A percentile compares a stretch with the other conserved stretches of the same genome.
Evolutionary conservation across 2,888 invertebrate species (phyloP).

Genomic region (Perithous albicinctus): DNA sequence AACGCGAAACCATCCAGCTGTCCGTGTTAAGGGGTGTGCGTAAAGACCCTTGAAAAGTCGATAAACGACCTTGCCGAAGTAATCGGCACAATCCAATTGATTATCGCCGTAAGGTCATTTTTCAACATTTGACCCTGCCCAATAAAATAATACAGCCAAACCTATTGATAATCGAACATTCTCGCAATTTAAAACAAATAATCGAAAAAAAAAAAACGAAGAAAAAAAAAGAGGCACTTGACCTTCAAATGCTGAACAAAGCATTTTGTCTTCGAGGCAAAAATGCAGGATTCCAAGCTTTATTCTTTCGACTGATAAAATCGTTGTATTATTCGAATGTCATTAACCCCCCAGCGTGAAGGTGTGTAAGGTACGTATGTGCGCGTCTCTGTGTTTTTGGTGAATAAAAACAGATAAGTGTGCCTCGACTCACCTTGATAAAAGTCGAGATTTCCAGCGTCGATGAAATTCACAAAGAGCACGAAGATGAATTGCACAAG

Average conservation of each 20-base stretch:
- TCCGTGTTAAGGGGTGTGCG: background rate
- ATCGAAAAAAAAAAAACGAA: background rate
- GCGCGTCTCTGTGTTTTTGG: no score
- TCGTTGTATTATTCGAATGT: constrained; percentile 12
- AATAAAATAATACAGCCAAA: background rate
- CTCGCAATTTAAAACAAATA: no score
- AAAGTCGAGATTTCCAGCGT: constrained; percentile 77
- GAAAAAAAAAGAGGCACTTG: background rate
- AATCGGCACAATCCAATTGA: background rate
- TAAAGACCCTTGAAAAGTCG: constrained; percentile 49
- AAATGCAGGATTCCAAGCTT: no score
- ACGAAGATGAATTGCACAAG: constrained; percentile 71
- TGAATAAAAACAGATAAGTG: no score
- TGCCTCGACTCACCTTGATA: constrained; percentile 78
- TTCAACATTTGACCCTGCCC: background rate
- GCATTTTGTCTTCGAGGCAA: no score
- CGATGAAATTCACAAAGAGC: constrained; percentile 73
- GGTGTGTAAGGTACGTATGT: no score
- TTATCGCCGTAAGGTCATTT: background rate
- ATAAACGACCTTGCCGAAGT: constrained; percentile 28
- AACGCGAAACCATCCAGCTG: constrained; percentile 12
- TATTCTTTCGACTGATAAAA: no score
- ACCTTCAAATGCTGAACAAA: background rate
- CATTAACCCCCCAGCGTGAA: constrained; percentile 10
- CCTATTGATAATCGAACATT: no score